These are phyloP conservation scores for Mastomys natalensis DNA, from an alignment of 2,113 vertebrate species.

Conservation along the genomic window DNA sequence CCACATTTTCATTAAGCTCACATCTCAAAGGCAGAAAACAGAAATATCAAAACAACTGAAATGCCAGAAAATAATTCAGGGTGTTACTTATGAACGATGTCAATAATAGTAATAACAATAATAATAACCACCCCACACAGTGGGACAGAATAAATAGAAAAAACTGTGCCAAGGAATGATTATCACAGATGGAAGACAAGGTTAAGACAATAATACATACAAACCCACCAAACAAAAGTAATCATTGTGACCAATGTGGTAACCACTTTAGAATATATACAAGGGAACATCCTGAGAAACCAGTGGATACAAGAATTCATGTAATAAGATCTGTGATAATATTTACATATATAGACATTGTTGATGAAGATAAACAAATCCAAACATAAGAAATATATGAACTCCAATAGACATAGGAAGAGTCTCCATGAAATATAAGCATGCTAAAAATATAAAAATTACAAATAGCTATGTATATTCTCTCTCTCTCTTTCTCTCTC, in stretches of 20 bases:
- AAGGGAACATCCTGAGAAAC: neutral
- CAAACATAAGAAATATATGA: neutral
- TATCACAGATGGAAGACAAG: neutral
- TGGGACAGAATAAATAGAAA: neutral
- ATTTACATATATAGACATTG: neutral
- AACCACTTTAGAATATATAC: neutral
- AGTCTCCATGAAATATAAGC: neutral
- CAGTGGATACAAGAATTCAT: neutral
- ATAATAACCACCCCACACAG: neutral
- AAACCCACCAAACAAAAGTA: too few species aligned
- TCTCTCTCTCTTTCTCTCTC: too few species aligned
- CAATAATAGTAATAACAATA: neutral
- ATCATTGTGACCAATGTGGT: neutral
- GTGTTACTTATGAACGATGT: neutral
- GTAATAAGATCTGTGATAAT: neutral
- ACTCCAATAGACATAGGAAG: neutral
- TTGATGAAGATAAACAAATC: neutral
- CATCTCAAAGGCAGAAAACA: neutral
- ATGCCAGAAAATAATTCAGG: neutral
- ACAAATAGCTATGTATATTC: neutral
- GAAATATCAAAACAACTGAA: neutral
- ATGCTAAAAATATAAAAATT: neutral
- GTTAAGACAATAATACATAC: neutral
- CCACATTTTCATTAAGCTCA: neutral
- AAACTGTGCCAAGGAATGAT: neutral